These are phyloP conservation scores for Lontra canadensis DNA, from an alignment of 2,113 vertebrate species.

Conservation along the genomic window DNA sequence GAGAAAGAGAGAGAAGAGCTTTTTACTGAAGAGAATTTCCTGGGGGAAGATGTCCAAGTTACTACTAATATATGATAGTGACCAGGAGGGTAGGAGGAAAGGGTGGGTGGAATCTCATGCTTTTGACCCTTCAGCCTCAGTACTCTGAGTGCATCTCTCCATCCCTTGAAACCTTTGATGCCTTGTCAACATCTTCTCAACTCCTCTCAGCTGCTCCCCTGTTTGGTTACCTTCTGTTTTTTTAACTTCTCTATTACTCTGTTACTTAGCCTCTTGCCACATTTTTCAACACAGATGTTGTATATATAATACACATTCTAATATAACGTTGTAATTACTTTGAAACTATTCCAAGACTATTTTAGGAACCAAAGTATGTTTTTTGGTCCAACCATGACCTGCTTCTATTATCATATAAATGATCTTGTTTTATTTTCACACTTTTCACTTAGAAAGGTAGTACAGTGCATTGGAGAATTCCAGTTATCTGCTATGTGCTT, in stretches of 20 bases:
- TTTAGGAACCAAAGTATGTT: not conserved
- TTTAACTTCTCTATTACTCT: not conserved
- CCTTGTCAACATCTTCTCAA: not conserved
- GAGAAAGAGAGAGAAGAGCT: not conserved
- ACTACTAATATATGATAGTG: not conserved
- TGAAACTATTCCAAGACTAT: conserved; percentile 16
- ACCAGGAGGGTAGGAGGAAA: not conserved
- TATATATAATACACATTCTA: not conserved
- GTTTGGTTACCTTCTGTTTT: not conserved
- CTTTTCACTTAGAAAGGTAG: not conserved
- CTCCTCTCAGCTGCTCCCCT: not conserved
- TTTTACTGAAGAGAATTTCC: not conserved
- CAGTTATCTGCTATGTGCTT: not conserved
- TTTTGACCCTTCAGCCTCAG: not conserved
- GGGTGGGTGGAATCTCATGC: not conserved
- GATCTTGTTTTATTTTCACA: not conserved
- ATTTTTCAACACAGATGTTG: not conserved
- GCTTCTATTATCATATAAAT: not conserved
- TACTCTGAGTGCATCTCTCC: not conserved
- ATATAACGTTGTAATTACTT: not conserved
- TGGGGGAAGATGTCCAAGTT: not conserved
- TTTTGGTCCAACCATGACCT: not conserved
- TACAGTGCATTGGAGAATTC: not conserved
- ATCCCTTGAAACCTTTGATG: not conserved
- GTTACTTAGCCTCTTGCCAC: not conserved